Percentiles rank a stretch among this genome's conserved stretches.
phyloP scores from a whole-genome alignment of 2,888 invertebrate species.

The Ennomos quercinarius region DNA sequence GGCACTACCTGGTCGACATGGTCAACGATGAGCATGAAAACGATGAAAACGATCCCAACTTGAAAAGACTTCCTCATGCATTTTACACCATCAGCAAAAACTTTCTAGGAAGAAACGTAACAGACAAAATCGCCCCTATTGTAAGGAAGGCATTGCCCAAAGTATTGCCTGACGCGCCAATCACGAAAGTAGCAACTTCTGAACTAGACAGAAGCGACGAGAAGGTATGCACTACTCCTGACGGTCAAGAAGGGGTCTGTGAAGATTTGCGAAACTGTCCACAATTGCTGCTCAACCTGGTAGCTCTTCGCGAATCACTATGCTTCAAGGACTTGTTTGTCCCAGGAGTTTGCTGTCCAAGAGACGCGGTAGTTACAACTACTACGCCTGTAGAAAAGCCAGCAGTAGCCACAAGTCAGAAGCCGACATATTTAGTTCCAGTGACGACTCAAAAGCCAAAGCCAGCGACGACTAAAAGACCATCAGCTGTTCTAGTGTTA shows the following conservation, averaged over 20 bases:
- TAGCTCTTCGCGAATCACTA: constrained; percentile 92
- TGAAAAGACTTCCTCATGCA: constrained; percentile 87
- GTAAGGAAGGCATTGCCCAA: constrained; percentile 80
- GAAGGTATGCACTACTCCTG: constrained; percentile 92
- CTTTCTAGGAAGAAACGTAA: constrained; percentile 90
- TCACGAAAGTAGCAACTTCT: constrained; percentile 72
- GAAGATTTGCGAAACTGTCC: constrained; percentile 96
- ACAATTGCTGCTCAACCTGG: constrained; percentile 91
- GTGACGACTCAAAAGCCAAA: constrained; percentile 71
- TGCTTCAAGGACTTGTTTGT: constrained; percentile 96
- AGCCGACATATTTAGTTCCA: constrained; percentile 74
- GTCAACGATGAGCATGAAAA: constrained; percentile 81
- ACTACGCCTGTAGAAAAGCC: constrained; percentile 65
- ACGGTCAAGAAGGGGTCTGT: constrained; percentile 91
- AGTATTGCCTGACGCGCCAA: constrained; percentile 75
- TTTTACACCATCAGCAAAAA: constrained; percentile 93
- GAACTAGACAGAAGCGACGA: constrained; percentile 80
- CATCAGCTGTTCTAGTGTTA: constrained; percentile 61
- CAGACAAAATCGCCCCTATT: constrained; percentile 92
- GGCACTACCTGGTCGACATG: constrained; percentile 93
- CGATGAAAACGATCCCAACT: constrained; percentile 71
- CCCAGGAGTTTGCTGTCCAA: constrained; percentile 96
- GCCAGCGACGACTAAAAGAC: constrained; percentile 52
- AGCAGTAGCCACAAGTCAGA: constrained; percentile 66
- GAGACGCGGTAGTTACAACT: constrained; percentile 69